phyloP scores from a whole-genome alignment of 1,140 invertebrate genomes.

The Anastrepha obliqua region DNA sequence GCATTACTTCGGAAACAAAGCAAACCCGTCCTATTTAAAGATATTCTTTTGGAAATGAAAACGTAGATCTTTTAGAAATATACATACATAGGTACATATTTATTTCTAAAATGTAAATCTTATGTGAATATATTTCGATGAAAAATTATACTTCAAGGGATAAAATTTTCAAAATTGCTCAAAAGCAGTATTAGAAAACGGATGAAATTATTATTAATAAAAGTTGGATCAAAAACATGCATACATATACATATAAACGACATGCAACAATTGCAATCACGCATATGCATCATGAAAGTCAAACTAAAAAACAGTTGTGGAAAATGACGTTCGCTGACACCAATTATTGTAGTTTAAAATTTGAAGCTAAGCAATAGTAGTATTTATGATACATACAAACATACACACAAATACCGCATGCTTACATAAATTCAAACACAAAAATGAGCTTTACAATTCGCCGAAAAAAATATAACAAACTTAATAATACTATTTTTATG shows the following conservation, averaged over 20 bases:
- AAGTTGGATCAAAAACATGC: background rate
- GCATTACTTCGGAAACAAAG: background rate
- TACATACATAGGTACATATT: too few species aligned
- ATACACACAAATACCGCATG: background rate
- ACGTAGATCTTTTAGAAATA: background rate
- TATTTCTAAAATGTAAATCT: too few species aligned
- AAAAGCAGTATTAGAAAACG: background rate
- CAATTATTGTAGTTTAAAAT: background rate
- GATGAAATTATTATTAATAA: background rate
- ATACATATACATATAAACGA: background rate
- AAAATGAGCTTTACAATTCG: slow-evolving; percentile 21
- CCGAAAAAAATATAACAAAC: background rate
- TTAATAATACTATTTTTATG: background rate
- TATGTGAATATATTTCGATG: too few species aligned
- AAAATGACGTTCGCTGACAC: background rate
- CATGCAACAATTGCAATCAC: too few species aligned
- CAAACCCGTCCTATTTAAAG: slow-evolving; percentile 1
- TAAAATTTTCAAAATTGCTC: background rate
- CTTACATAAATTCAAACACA: background rate
- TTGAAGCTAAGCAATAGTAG: background rate
- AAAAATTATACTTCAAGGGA: background rate
- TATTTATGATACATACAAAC: background rate
- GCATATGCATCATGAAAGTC: too few species aligned
- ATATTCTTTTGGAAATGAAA: background rate
- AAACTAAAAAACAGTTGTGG: too few species aligned